These are phyloP conservation scores for Pseudomugil gertrudae DNA, from an alignment of 2,797 vertebrate genomes.

Conservation along the genomic window DNA sequence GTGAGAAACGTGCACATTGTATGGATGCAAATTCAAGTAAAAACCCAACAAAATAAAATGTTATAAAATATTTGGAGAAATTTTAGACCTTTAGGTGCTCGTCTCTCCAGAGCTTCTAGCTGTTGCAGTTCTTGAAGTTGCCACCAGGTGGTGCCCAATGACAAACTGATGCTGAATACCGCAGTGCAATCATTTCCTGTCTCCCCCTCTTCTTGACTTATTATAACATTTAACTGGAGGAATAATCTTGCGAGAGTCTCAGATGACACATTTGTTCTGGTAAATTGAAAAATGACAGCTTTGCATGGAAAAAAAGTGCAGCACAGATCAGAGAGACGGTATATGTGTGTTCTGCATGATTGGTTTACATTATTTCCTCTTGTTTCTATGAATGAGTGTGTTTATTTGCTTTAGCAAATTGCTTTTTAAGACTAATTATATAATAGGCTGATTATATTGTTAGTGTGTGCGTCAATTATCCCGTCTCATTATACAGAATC, in stretches of 20 bases:
- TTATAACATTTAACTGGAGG: slow-evolving; percentile 17
- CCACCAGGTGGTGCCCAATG: slow-evolving; percentile 55
- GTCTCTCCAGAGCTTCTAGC: background rate
- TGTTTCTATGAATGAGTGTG: background rate
- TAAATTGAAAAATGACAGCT: slow-evolving; percentile 10
- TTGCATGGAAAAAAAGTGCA: background rate
- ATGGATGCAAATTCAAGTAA: too few relatives aligned
- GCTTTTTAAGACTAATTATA: slow-evolving; percentile 3
- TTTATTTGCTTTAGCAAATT: background rate
- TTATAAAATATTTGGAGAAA: background rate
- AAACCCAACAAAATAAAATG: too few relatives aligned
- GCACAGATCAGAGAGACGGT: background rate
- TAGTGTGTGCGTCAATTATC: background rate
- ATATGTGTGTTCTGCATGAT: slow-evolving; percentile 13
- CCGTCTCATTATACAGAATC: background rate
- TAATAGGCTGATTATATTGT: slow-evolving; percentile 9
- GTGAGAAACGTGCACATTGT: too few relatives aligned
- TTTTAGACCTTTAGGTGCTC: background rate
- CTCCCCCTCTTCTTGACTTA: slow-evolving; percentile 5
- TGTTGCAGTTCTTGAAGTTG: background rate
- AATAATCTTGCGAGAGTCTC: slow-evolving; percentile 10
- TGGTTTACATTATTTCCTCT: background rate
- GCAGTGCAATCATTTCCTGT: slow-evolving; percentile 25
- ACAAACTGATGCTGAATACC: slow-evolving; percentile 6
- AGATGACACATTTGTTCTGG: slow-evolving; percentile 6